Evolutionary conservation across 2,113 vertebrate species (phyloP).

Genomic region (Megaceryle maxima): DNA sequence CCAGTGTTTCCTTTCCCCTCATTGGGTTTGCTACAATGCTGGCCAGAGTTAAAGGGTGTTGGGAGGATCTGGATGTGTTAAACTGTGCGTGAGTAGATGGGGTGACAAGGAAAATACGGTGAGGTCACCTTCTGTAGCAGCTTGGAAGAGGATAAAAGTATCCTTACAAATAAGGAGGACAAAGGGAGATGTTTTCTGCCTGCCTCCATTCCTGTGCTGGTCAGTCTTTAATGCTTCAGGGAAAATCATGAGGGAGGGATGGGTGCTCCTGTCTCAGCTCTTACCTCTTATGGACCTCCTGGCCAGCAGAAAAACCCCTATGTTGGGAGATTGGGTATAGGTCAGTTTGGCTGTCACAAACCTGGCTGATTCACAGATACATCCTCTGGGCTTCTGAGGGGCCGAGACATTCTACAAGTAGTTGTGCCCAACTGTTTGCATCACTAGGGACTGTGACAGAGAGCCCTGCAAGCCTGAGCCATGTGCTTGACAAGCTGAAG

Average conservation of each 20-base stretch:
- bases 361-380: neutral
- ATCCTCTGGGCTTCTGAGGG: neutral
- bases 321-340: neutral
- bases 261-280: neutral
- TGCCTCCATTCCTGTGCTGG: neutral
- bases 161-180: neutral
- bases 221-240: neutral
- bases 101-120: neutral
- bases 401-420: neutral
- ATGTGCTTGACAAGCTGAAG: rapidly evolving
- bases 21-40: neutral
- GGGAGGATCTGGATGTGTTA: neutral
- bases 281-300: neutral
- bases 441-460: neutral
- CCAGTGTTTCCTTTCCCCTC: neutral
- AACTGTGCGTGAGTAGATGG: neutral
- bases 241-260: neutral
- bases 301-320: neutral
- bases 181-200: neutral
- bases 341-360: neutral
- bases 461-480: neutral
- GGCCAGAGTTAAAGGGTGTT: neutral
- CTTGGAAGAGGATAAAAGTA: neutral
- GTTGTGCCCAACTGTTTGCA: neutral
- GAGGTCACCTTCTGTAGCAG: neutral